phyloP scores from a whole-genome alignment of 2,888 invertebrate genomes.

The Ormyrus pomaceus region DNA sequence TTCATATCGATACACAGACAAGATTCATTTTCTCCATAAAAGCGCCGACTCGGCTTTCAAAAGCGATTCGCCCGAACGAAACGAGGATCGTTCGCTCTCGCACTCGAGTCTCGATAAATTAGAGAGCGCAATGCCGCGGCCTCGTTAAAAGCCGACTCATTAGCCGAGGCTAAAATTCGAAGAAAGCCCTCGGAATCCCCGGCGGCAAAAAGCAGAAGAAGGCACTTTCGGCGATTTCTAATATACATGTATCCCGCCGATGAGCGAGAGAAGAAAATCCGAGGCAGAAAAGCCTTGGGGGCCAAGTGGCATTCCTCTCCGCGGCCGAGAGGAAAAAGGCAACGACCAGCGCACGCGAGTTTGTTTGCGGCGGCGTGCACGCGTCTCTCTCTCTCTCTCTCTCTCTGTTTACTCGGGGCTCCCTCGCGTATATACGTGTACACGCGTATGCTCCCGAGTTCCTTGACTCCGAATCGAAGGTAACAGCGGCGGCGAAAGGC shows the following conservation, averaged over 20 bases:
- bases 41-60: no score
- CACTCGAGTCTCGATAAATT: background rate
- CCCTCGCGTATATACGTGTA: background rate
- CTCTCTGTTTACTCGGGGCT: constrained; percentile 13
- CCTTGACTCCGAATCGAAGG: constrained; percentile 64
- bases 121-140: background rate
- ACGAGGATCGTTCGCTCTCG: no score
- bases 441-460: constrained; percentile 53
- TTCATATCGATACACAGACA: no score
- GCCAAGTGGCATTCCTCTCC: background rate
- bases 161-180: background rate
- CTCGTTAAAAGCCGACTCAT: background rate
- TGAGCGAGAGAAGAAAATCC: background rate
- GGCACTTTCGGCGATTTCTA: background rate
- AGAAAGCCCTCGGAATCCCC: background rate
- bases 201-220: background rate
- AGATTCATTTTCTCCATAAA: no score
- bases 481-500: constrained; percentile 29
- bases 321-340: background rate
- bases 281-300: no score
- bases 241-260: background rate
- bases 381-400: constrained; percentile 4
- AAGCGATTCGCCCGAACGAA: no score
- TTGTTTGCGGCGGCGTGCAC: constrained; percentile 15
- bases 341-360: constrained; percentile 24